Percentiles rank a stretch among this genome's conserved stretches.
Evolutionary conservation across 2,113 vertebrate genomes (phyloP).

Genomic region (Maccullochella peelii): DNA sequence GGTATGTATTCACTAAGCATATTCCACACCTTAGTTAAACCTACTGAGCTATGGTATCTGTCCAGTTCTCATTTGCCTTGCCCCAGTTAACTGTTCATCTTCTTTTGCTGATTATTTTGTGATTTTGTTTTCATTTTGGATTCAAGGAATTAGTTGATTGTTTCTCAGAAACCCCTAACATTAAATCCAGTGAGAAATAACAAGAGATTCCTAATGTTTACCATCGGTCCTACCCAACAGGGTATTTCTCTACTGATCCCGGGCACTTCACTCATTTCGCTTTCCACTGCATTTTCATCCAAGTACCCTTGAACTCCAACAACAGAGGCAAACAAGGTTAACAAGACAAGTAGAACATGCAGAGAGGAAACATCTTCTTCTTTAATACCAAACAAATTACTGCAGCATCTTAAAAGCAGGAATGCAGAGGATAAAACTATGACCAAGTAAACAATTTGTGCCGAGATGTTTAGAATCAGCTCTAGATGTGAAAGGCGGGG

Average conservation of each 20-base stretch:
- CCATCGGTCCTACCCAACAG: neutral
- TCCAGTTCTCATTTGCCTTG: constrained; percentile 11
- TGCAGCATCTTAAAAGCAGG: constrained; percentile 48
- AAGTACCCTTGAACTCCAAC: constrained; percentile 14
- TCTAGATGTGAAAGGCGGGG: constrained; percentile 35
- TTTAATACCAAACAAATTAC: constrained; percentile 29
- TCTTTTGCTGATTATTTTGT: constrained; percentile 3
- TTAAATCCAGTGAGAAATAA: constrained; percentile 18
- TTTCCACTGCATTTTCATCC: constrained; percentile 1
- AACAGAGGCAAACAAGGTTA: constrained; percentile 50
- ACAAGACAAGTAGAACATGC: constrained; percentile 30
- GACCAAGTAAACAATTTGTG: constrained; percentile 54
- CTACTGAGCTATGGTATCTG: constrained; percentile 1
- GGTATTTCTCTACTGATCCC: neutral
- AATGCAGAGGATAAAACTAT: constrained; percentile 6
- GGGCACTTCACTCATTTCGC: neutral
- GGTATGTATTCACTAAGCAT: constrained; percentile 20
- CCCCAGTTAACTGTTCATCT: constrained; percentile 2
- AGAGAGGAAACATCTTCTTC: constrained; percentile 19
- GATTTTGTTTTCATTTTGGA: constrained; percentile 5
- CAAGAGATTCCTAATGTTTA: constrained; percentile 17
- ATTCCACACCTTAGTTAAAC: constrained; percentile 34
- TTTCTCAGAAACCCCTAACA: constrained; percentile 6
- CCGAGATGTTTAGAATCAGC: constrained; percentile 48
- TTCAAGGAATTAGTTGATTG: neutral